Evolutionary conservation across 2,797 vertebrate species (phyloP), one percentile per base, ranked within the genome.

Genomic region (Sphaeramia orbicularis): DNA sequence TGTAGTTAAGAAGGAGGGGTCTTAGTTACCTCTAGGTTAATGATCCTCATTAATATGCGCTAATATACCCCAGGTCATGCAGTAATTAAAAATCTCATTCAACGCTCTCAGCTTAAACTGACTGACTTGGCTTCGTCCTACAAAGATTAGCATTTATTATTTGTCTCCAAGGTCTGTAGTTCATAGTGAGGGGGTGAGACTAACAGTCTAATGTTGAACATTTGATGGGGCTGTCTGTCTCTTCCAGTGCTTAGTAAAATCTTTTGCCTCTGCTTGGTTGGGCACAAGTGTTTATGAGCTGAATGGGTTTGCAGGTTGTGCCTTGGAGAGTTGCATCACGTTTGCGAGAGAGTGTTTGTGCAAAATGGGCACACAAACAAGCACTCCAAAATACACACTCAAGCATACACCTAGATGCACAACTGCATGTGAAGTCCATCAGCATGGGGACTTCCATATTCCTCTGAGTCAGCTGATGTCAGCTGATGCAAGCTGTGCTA

Each of bases 71-170:
- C 92, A 86, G 94, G 94, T 95, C 93, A 95, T 95, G 89, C 91
- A 85, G 93, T 94, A 95, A 95, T 95, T 95, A 95, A 95, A 94
- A 94, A 95, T 94, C 94, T 94, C 92, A 95, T 95, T 92, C 89
- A 45, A 86, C 80, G 68, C 89, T 91, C 88, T 78, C 84, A 90
- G 91, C 91, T 90, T 91, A 92, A 86, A 88, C 72, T 86, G 88
- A 91, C 81, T 84, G 90, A 85, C 86, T 89, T 75, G 76, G 84
- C 85, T 86, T 62, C 71, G 57, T 82, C 81, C 85, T 88, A 81
- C 76, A 75, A 90, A 89, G 87, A 90, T 85, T 79, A 79, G 82
- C 87, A 79, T 87, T 88, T 91, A 69, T 80, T 89, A 88, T 92
- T 89, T 87, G 85, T 89, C 85, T 91, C 85, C 9, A 4, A 86